These are phyloP conservation scores for Zelostemma sp. DNA, from an alignment of 1,140 invertebrate species.

Conservation along the genomic window DNA sequence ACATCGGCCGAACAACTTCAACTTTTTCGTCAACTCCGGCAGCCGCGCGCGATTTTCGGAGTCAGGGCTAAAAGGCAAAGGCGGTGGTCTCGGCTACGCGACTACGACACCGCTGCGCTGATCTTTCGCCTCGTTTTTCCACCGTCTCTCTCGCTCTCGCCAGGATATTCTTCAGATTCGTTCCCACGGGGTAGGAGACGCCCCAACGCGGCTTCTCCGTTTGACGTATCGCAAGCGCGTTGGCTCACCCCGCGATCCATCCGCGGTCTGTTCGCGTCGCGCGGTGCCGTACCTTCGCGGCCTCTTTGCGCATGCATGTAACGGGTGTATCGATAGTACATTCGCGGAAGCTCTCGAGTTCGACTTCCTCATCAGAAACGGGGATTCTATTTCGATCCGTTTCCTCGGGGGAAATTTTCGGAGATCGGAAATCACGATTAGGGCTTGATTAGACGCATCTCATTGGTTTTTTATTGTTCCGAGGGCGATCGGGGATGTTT, in stretches of 20 bases:
- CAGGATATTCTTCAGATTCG: slow-evolving; percentile 11
- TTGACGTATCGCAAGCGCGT: slow-evolving; percentile 62
- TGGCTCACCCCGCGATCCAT: slow-evolving; percentile 57
- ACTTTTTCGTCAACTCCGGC: not conserved
- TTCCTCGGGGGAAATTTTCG: not conserved
- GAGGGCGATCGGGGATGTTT: no score
- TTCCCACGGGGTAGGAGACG: slow-evolving; percentile 58
- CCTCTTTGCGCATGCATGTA: slow-evolving; percentile 45
- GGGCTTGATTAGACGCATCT: no score
- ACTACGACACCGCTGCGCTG: slow-evolving; percentile 5
- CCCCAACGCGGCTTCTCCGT: slow-evolving; percentile 62
- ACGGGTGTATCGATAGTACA: slow-evolving; percentile 43
- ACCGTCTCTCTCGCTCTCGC: slow-evolving; percentile 23
- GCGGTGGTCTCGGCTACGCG: slow-evolving; percentile 17
- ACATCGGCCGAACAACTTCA: not conserved
- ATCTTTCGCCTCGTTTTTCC: not conserved
- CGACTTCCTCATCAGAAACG: no score
- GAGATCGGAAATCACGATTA: not conserved
- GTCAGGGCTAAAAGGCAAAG: slow-evolving; percentile 15
- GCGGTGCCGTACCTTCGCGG: slow-evolving; percentile 58
- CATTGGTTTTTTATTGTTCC: not conserved
- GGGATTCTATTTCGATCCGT: no score
- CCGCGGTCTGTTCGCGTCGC: slow-evolving; percentile 59
- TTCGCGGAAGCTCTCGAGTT: slow-evolving; percentile 30
- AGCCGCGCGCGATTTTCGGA: slow-evolving; percentile 16